Evolutionary conservation across 2,888 invertebrate species (phyloP).

Genomic region (Maniola hyperantus): DNA sequence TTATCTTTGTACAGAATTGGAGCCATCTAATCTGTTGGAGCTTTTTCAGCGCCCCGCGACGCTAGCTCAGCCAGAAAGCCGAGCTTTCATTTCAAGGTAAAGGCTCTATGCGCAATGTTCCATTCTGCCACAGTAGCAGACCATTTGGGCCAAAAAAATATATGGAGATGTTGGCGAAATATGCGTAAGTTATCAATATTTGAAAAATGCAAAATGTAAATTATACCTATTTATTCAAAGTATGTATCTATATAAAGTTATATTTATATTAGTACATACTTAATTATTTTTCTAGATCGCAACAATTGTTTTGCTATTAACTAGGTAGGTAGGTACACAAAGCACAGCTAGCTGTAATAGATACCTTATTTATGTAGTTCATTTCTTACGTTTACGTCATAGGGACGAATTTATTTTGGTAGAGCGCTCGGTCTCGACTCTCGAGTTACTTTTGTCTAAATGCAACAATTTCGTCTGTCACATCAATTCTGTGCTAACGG

Average conservation of each 20-base stretch:
- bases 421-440: neutral
- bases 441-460: neutral
- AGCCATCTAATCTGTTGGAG: constrained; percentile 52
- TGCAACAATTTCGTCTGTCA: neutral
- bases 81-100: neutral
- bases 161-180: neutral
- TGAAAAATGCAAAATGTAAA: too few relatives aligned
- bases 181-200: neutral
- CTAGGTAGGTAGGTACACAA: too few relatives aligned
- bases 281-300: too few relatives aligned
- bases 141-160: neutral
- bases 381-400: neutral
- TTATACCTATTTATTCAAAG: too few relatives aligned
- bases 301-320: too few relatives aligned
- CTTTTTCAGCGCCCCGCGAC: constrained; percentile 43
- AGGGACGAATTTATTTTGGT: neutral
- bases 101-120: neutral
- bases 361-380: neutral
- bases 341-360: too few relatives aligned
- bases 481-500: neutral
- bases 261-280: too few relatives aligned
- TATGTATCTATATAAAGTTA: too few relatives aligned
- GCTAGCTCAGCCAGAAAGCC: constrained; percentile 42
- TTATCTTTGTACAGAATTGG: constrained; percentile 51
- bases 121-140: neutral